Base-by-base conservation (phyloP, 2,113 vertebrate genomes). In the Himantopus leucocephalus region DNA sequence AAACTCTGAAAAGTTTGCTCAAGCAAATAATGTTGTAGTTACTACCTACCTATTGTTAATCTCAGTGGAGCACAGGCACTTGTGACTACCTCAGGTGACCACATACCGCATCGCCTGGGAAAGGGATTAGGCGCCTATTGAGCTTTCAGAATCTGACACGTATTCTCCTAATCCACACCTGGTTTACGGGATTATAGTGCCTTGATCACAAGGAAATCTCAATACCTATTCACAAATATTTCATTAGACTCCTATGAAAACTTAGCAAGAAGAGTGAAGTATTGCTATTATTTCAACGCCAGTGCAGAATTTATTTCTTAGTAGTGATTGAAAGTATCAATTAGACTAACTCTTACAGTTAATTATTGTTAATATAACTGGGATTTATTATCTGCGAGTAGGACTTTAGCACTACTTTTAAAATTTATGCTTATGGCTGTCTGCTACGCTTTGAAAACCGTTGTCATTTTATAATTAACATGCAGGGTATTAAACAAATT, bases 391-490 rank as follows among this genome's bases (percentile, higher is more conserved):
- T 90, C 71, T 85, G 23, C 39, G 56, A 24, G 39, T 34, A 70
- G 34, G 27, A 74, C 50, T 73, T 72, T 22, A 58, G 41, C 43
- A 32, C 22, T 58, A 12, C 29, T 79, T 76, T 45, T 48, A 35
- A 93, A 83, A 90, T 81, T 71, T 77, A 79, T 53, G 50, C 21
- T 73, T 50, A 52, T 63, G 53, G 35, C 50, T 93, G 14, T 17
- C 19, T 93, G 88, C 82, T 94, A 8, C 41, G n/a, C 58, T 84
- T 75, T 72, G n/a, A 91, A 89, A 92, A 92, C 41, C 74, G 52
- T 66, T 50, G 37, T 91, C 19, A 53, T 64, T 85, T 83, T 62
- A 81, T 52, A 71, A 92, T 94, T 94, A 95, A 92, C 47, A 39
- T 19, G 20, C 56, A 29, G 8, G 21, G 19, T 73, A 75, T 39